A percentile compares a stretch with the other conserved stretches of the same genome.
Evolutionary conservation across 2,113 vertebrate species (phyloP).

Genomic region (Hemiprocne comata): DNA sequence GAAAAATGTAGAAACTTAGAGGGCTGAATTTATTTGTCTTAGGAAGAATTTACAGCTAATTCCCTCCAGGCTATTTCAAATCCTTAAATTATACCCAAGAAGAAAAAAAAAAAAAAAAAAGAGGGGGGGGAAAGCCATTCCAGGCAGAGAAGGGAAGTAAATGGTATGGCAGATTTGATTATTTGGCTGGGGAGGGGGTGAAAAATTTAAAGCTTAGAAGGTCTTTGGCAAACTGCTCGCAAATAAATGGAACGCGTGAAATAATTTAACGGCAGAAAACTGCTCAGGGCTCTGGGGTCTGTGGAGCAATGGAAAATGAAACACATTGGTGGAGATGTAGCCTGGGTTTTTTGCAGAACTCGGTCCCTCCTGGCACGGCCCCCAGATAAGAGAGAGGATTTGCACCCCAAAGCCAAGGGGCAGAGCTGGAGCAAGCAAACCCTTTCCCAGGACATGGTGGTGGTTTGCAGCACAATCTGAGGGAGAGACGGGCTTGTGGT

Average conservation of each 20-base stretch:
- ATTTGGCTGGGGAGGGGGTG: background rate
- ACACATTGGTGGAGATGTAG: background rate
- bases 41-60: constrained; percentile 81
- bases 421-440: background rate
- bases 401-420: background rate
- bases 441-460: rapidly evolving
- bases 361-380: background rate
- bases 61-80: constrained; percentile 76
- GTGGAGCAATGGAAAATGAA: background rate
- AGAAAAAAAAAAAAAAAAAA: background rate
- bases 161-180: constrained; percentile 31
- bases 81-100: constrained; percentile 72
- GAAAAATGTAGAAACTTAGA: constrained; percentile 49
- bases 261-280: constrained; percentile 57
- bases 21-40: constrained; percentile 82
- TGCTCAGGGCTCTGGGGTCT: background rate
- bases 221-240: constrained; percentile 53
- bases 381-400: background rate
- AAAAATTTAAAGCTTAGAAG: constrained; percentile 50
- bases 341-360: background rate
- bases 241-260: constrained; percentile 64
- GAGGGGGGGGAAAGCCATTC: background rate
- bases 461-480: background rate
- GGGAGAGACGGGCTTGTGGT: background rate
- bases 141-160: constrained; percentile 18